Percentiles rank a stretch among this genome's conserved stretches.
Conservation (phyloP, 1,140 invertebrate genomes). For the Himalopsyche phryganea region DNA sequence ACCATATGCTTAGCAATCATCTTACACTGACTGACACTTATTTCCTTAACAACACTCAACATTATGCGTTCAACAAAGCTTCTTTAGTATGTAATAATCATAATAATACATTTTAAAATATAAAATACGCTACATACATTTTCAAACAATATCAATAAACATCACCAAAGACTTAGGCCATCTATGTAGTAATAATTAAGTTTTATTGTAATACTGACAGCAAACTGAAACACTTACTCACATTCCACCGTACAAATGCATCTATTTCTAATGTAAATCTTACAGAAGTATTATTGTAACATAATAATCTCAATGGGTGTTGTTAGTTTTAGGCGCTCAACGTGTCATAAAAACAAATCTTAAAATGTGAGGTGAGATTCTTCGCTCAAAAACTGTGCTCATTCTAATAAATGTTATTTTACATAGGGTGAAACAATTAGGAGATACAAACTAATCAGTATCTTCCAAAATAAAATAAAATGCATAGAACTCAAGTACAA, state of each 20-base stretch:
- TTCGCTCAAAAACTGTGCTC: no score
- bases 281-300: slow-evolving; percentile 2
- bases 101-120: slow-evolving; percentile 18
- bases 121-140: slow-evolving; percentile 24
- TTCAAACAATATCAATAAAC: slow-evolving; percentile 14
- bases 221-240: slow-evolving; percentile 10
- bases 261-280: slow-evolving; percentile 5
- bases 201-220: slow-evolving; percentile 18
- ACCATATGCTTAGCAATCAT: slow-evolving; percentile 28
- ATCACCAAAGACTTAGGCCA: slow-evolving; percentile 15
- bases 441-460: no score
- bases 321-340: no score
- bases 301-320: no score
- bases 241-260: slow-evolving; percentile 2
- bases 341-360: no score
- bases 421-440: no score
- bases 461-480: no score
- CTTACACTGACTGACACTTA: slow-evolving; percentile 26
- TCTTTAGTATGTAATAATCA: slow-evolving; percentile 21
- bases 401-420: no score
- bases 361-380: no score
- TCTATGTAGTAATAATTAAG: slow-evolving; percentile 5
- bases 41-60: slow-evolving; percentile 30
- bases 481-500: no score
- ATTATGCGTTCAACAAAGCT: slow-evolving; percentile 32